These are phyloP conservation scores for Nemurella pictetii DNA, from an alignment of 2,888 invertebrate genomes.

Conservation along the genomic window DNA sequence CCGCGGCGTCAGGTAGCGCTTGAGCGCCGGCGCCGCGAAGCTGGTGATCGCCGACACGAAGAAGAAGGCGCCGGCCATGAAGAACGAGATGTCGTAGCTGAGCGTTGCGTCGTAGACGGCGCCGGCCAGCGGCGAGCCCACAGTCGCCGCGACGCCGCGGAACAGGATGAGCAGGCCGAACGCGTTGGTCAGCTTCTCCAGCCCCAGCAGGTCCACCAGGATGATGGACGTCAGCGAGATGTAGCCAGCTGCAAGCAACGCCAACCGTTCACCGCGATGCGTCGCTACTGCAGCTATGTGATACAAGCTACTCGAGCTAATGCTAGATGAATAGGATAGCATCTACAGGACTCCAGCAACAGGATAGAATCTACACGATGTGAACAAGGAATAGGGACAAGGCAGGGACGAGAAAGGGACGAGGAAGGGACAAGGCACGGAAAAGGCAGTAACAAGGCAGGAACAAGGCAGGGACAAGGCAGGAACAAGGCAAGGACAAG, in stretches of 20 bases:
- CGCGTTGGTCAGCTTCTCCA: constrained; percentile 95
- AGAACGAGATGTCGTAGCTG: constrained; percentile 87
- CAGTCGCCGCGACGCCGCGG: constrained; percentile 90
- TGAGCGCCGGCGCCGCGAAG: constrained; percentile 76
- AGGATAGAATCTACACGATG: too few relatives aligned
- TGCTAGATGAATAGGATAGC: too few relatives aligned
- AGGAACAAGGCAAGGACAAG: too few relatives aligned
- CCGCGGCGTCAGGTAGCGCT: constrained; percentile 59
- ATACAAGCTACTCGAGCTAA: too few relatives aligned
- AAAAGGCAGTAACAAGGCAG: too few relatives aligned
- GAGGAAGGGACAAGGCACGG: too few relatives aligned
- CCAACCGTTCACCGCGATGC: too few relatives aligned
- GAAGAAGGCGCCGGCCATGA: constrained; percentile 88
- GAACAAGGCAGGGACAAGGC: too few relatives aligned
- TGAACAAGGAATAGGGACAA: too few relatives aligned
- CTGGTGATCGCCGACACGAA: constrained; percentile 82
- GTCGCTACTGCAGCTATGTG: too few relatives aligned
- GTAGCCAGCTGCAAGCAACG: constrained; percentile 88
- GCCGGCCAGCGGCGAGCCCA: constrained; percentile 83
- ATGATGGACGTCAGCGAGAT: constrained; percentile 98
- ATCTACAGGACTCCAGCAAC: too few relatives aligned
- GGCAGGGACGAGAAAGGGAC: too few relatives aligned
- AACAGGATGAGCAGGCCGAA: constrained; percentile 95
- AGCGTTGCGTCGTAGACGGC: constrained; percentile 84
- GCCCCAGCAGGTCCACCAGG: constrained; percentile 90